Evolutionary conservation across 2,888 invertebrate genomes (phyloP), one percentile per base, ranked within the genome.

Genomic region (Nephrotoma appendiculata): DNA sequence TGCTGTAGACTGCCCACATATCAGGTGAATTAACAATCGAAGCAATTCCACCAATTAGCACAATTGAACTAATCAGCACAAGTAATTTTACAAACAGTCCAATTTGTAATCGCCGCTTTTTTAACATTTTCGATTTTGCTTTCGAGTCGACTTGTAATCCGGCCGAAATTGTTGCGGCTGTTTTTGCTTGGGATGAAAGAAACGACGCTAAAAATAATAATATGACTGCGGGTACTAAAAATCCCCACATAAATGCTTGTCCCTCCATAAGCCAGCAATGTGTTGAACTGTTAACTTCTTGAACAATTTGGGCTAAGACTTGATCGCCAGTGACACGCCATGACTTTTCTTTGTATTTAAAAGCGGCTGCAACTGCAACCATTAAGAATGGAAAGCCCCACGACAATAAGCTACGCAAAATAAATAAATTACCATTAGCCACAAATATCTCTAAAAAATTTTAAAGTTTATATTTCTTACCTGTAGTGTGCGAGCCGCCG

Each of bases 351-450:
- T 91, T 91, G 87, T 92, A 92, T 88, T 94, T 93, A n/a, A 94
- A 89, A 83, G 92, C 89, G 57, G 92, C 91, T 87, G 94, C 93
- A 12, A 92, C 91, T 0, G 91, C 92, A 12, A 94, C 92, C 86
- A 94, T 92, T 86, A 94, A 87, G 5, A 93, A 91, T 0, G 95
- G 95, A 15, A 93, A 89, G 48, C 95, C 95, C 95, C 95, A 95
- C 15, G 94, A 94, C 89, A 95, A 93, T 44, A 94, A 88, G 71
- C 94, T 94, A 43, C 15, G 2, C 31, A 31, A 31, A 31, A 31
- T 31, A 31, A 31, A 31, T 31, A 31, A 31, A 71, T 6, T 15
- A 52, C 31, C 31, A 31, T 31, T 31, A 31, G 31, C 9, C 12
- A 83, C 41, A 83, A 83, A 71, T 15, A 57, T 42, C 7, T 31